Conservation (phyloP, 35 echinoderm and acorn worm genomes). For the Heliocidaris erythrogramma region DNA sequence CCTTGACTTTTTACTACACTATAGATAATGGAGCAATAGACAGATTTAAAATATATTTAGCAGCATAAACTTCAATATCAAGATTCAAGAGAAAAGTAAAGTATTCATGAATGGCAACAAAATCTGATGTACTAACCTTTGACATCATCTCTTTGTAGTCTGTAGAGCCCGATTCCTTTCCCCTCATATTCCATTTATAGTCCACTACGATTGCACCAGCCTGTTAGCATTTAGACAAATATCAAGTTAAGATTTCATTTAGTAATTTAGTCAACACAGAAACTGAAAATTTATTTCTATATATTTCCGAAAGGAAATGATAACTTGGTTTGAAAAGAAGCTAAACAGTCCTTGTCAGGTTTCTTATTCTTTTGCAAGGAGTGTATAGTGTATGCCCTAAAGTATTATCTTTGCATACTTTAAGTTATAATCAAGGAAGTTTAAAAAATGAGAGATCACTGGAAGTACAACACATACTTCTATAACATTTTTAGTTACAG, state of each 20-base stretch:
- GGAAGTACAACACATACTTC: too few species aligned
- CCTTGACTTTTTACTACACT: neutral
- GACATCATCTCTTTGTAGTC: constrained; percentile 28
- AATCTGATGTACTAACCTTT: constrained; percentile 27
- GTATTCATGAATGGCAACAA: neutral
- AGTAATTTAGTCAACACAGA: neutral
- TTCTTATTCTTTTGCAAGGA: too few species aligned
- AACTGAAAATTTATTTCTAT: neutral
- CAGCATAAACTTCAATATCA: neutral
- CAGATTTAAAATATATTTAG: too few species aligned
- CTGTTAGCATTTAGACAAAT: neutral
- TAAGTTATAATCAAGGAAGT: too few species aligned
- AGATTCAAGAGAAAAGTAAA: neutral
- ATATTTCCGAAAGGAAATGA: neutral
- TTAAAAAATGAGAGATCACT: too few species aligned
- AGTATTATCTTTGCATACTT: too few species aligned
- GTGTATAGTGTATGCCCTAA: too few species aligned
- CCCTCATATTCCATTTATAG: constrained; percentile 53
- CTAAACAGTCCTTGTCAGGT: neutral
- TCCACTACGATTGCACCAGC: constrained; percentile 56
- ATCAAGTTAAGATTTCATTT: neutral
- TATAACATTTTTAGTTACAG: too few species aligned
- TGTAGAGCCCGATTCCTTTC: constrained; percentile 3
- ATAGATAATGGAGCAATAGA: too few species aligned
- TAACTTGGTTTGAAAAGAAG: neutral